A percentile compares a stretch with the other conserved stretches of the same genome.
phyloP scores from a whole-genome alignment of 2,797 vertebrate species.

The Netta rufina region DNA sequence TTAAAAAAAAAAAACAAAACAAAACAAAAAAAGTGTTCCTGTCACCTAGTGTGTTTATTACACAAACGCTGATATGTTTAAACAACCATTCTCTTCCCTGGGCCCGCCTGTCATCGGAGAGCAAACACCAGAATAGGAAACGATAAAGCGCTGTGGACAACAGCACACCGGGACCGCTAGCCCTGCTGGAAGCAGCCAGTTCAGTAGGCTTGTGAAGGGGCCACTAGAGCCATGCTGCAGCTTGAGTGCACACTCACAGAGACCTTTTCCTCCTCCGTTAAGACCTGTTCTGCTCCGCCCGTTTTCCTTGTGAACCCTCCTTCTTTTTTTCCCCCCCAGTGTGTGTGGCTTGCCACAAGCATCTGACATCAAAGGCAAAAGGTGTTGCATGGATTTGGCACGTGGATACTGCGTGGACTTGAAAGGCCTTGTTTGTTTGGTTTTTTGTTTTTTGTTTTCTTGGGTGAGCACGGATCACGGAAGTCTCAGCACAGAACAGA shows the following conservation, averaged over 20 bases:
- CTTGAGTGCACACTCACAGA: neutral
- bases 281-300: neutral
- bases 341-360: conserved; percentile 27
- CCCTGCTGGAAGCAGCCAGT: neutral
- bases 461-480: conserved; percentile 5
- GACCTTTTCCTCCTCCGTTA: neutral
- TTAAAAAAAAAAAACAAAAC: neutral
- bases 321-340: rapidly evolving
- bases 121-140: conserved; percentile 18
- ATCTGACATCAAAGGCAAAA: conserved; percentile 48
- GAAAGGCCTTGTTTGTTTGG: conserved; percentile 28
- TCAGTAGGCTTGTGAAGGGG: neutral
- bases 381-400: conserved; percentile 71
- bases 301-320: neutral
- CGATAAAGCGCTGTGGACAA: neutral
- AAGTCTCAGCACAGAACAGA: neutral
- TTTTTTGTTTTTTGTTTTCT: neutral
- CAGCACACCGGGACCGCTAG: neutral
- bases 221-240: neutral
- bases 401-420: conserved; percentile 50
- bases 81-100: conserved; percentile 4
- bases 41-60: neutral
- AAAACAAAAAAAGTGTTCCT: neutral
- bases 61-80: neutral
- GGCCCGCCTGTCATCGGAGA: neutral